Percentiles rank a stretch among this genome's conserved stretches.
These are phyloP conservation scores for Lithodes maja DNA, from an alignment of 2,888 invertebrate genomes.

Conservation along the genomic window DNA sequence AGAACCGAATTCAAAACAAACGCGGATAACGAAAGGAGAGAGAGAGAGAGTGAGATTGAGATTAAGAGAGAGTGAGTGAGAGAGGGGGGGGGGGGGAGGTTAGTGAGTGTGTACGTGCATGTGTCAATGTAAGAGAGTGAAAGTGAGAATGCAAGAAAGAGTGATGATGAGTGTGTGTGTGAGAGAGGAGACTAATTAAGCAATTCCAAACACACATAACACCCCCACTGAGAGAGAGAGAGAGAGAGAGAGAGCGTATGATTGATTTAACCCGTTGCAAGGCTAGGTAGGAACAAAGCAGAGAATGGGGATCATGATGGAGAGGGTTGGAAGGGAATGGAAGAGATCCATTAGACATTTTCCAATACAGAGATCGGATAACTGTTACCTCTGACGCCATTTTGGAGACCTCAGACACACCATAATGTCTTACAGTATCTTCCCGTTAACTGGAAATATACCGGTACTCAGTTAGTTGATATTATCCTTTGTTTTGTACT, in stretches of 20 bases:
- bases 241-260: not conserved
- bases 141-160: no score
- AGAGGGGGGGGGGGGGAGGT: no score
- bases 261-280: not conserved
- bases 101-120: no score
- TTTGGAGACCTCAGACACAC: no score
- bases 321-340: not conserved
- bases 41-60: not conserved
- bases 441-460: no score
- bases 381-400: no score
- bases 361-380: no score
- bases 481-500: no score
- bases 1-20: not conserved
- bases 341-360: not conserved
- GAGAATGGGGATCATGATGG: not conserved
- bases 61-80: no score
- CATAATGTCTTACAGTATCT: no score
- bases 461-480: no score
- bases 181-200: not conserved
- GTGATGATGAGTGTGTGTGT: not conserved
- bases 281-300: not conserved
- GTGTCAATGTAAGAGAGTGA: no score
- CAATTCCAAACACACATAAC: not conserved
- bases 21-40: not conserved
- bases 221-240: not conserved